Evolutionary conservation across 2,888 invertebrate genomes (phyloP).

Genomic region (Galerucella pusilla): DNA sequence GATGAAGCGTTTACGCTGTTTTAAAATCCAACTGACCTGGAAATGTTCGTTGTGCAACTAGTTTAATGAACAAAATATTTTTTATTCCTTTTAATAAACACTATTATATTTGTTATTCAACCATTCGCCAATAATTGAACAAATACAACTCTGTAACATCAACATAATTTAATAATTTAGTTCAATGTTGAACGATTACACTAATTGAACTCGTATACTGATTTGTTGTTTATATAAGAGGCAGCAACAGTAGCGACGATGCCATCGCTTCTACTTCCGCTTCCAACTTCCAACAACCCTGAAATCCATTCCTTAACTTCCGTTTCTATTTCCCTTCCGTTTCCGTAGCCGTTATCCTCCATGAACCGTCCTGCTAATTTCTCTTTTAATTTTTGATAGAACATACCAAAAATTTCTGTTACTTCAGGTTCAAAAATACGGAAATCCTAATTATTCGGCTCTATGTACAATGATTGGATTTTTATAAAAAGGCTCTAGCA

Average conservation of each 20-base stretch:
- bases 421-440: too few relatives aligned
- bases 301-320: slow-evolving; percentile 27
- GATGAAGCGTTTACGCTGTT: too few relatives aligned
- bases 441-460: too few relatives aligned
- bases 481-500: too few relatives aligned
- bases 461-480: too few relatives aligned
- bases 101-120: neutral
- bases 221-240: slow-evolving; percentile 4
- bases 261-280: slow-evolving; percentile 25
- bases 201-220: slow-evolving; percentile 1
- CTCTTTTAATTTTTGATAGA: neutral
- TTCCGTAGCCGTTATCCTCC: slow-evolving; percentile 8
- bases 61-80: too few relatives aligned
- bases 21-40: too few relatives aligned
- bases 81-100: too few relatives aligned
- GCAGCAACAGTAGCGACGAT: slow-evolving; percentile 3
- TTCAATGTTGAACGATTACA: neutral
- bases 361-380: neutral
- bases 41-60: too few relatives aligned
- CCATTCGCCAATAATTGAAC: neutral
- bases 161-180: neutral
- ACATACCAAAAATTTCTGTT: too few relatives aligned
- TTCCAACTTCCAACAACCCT: slow-evolving; percentile 27
- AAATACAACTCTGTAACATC: neutral
- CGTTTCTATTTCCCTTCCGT: slow-evolving; percentile 22